A percentile compares a stretch with the other conserved stretches of the same genome.
These are phyloP conservation scores for Nymphicus hollandicus DNA, from an alignment of 2,113 vertebrate genomes.

Conservation along the genomic window DNA sequence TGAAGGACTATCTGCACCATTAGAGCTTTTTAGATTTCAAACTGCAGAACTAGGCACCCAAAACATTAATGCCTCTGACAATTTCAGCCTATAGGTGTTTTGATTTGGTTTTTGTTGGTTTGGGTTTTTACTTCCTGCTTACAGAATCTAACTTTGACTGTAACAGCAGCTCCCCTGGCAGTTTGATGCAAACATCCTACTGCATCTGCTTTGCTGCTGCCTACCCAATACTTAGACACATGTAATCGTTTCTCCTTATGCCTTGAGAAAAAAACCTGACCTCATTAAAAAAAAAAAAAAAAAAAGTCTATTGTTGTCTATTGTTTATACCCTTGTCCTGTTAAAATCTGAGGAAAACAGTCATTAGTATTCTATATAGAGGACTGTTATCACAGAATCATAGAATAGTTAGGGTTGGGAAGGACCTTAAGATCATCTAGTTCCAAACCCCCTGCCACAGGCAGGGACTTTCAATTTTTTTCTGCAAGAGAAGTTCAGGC, in stretches of 20 bases:
- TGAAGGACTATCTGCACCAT: not conserved
- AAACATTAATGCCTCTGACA: not conserved
- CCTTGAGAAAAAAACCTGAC: not conserved
- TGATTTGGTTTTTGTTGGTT: not conserved
- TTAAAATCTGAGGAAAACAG: not conserved
- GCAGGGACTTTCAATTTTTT: not conserved
- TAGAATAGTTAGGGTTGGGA: not conserved
- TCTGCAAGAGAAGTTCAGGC: not conserved
- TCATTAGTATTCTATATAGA: not conserved
- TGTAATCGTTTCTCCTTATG: conserved; percentile 12
- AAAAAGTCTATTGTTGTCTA: not conserved
- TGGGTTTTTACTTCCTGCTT: not conserved
- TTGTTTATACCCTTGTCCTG: not conserved
- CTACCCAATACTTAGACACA: not conserved
- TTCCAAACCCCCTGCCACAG: not conserved
- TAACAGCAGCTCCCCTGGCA: not conserved
- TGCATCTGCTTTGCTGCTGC: not conserved
- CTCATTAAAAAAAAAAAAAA: not conserved
- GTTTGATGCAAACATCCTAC: not conserved
- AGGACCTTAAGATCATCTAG: not conserved
- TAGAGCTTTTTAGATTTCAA: not conserved
- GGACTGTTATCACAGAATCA: not conserved
- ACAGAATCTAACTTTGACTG: not conserved
- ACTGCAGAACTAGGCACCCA: not conserved
- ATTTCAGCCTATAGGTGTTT: not conserved